These are phyloP conservation scores for Cyprinodon tularosa DNA, from an alignment of 2,113 vertebrate genomes.

Conservation along the genomic window DNA sequence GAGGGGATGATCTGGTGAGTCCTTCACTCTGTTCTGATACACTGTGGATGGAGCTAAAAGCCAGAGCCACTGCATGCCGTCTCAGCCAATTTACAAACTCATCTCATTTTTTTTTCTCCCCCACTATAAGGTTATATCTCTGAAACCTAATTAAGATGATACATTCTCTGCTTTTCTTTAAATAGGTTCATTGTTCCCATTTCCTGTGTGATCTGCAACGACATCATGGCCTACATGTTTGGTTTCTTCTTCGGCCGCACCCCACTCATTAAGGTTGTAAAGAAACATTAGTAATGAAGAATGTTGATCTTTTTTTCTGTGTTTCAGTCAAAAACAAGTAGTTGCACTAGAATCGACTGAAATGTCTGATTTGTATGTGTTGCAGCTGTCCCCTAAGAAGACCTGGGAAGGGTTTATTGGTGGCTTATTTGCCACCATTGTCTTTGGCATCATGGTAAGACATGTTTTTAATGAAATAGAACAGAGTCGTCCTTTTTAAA, in stretches of 20 bases:
- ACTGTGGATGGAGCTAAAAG: neutral
- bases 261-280: slow-evolving; percentile 92
- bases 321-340: neutral
- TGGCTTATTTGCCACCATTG: slow-evolving; percentile 92
- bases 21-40: neutral
- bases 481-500: neutral
- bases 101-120: neutral
- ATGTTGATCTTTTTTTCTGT: neutral
- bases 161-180: neutral
- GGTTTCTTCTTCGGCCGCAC: slow-evolving; percentile 99
- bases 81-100: neutral
- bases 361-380: slow-evolving; percentile 4
- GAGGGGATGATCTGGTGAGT: slow-evolving; percentile 98
- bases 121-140: neutral
- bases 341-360: neutral
- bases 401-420: slow-evolving; percentile 99
- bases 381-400: slow-evolving; percentile 97
- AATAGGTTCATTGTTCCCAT: slow-evolving; percentile 98
- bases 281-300: neutral
- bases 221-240: slow-evolving; percentile 99
- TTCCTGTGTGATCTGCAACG: slow-evolving; percentile 98
- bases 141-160: neutral
- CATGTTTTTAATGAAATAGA: neutral
- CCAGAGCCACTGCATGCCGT: neutral
- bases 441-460: slow-evolving; percentile 94